Base-by-base conservation (phyloP, 2,888 invertebrate genomes). In the Drosophila fulvimacula region DNA sequence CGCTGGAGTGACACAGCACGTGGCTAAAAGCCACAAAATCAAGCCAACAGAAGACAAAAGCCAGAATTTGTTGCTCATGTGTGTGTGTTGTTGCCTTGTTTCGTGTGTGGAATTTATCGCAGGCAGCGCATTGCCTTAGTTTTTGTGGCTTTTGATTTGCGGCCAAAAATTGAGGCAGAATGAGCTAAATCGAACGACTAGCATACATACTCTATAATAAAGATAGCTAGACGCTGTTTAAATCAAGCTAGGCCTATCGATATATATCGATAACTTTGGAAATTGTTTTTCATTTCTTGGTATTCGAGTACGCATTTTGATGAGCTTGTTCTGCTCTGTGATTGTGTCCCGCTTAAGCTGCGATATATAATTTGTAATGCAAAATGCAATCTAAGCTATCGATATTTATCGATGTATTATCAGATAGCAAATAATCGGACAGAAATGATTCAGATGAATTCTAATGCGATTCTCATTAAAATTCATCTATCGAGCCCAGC, bases 21-120 rank as follows among this genome's bases (percentile, higher is more conserved):
- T 82, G 82, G 83, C 79, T 64, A 79, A 81, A 72, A 85, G 78
- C 73, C 78, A 49, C 76, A 70, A 80, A 48, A 48, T 77, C 52
- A 21, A 36, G 41, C 62, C 53, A 70, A 57, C 44, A 63, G 11
- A 48, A 48, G 48, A 73, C 55, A 59, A 76, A 65, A 58, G 42
- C 41, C 51, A 57, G 57, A 58, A 67, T 62, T 69, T 58, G 24
- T 62, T 51, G 24, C 17, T 56, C 49, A n/a, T 32, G 34, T 55
- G 30, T 42, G 56, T 62, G 67, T 46, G 27, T 27, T 27, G 44
- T 15, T n/a, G 27, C 56, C 36, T 56, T 71, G 42, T 52, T 63
- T 57, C 46, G 52, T 72, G 73, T 48, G 62, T 62, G 68, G 68
- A 68, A 68, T 73, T 49, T 62, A 62, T 36, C 36, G 34, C 44